Evolutionary conservation across 2,797 vertebrate species (phyloP), one percentile per base, ranked within the genome.

Genomic region (Lepidocolaptes lacrymiger): DNA sequence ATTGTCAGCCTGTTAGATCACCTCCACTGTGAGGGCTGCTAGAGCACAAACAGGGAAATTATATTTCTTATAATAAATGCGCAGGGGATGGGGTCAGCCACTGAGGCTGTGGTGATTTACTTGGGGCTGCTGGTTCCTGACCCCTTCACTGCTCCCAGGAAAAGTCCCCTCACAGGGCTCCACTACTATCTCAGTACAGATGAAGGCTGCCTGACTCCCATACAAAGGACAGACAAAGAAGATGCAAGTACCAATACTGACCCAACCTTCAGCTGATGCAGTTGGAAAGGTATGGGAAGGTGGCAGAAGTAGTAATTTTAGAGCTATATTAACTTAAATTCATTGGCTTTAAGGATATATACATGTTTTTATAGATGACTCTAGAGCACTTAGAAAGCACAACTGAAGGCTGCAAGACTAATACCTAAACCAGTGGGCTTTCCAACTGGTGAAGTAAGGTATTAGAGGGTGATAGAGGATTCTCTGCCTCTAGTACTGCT

Each of bases 101-200:
- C 2, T 0, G 17, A 0, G 0, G 43, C 24, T 27, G 26, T 5
- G 12, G 34, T 32, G 32, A 56, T 34, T n/a, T 41, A 17, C 7
- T 21, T 46, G 21, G 22, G 32, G 34, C 58, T 79, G 26, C 34
- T 79, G 41, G 8, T 30, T 76, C 76, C 55, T 58, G 34, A 59
- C 10, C 28, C 48, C 17, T 69, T 10, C 63, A 32, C 18, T 23
- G 41, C 7, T 61, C 20, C 32, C 46, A 37, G 71, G 27, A 51
- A 67, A 49, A 32, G 20, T 41, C 27, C 30, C 69, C 49, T 61
- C 63, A 51, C 27, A 59, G 32, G 22, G 14, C 37, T 59, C 18
- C 62, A 23, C 28, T 44, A 54, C 19, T 43, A 9, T 7, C 39
- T 32, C 49, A 30, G 22, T 10, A 41, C 22, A 41, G 58, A 30